Conservation (phyloP, 1,140 invertebrate genomes). For the Heliothis virescens region DNA sequence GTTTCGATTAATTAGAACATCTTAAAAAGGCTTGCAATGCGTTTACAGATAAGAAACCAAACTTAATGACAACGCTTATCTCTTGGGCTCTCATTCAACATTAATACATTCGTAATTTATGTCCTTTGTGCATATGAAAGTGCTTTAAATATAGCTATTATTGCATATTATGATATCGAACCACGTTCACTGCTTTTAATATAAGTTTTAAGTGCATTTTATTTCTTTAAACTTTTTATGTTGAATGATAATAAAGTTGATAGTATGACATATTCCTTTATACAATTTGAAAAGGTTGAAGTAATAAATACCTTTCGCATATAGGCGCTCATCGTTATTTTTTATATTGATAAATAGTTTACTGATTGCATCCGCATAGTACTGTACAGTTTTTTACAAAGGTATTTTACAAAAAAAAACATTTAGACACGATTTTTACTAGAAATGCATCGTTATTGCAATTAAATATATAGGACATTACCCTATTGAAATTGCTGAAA, state of each 20-base stretch:
- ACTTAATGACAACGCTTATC: background rate
- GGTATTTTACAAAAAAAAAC: too few species aligned
- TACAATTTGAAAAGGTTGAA: background rate
- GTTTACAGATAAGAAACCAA: background rate
- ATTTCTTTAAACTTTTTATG: background rate
- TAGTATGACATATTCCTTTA: background rate
- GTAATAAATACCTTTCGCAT: background rate
- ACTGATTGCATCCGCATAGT: slow-evolving; percentile 10
- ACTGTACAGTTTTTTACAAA: background rate
- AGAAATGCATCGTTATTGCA: too few species aligned
- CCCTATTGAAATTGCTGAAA: too few species aligned
- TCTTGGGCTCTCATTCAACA: background rate
- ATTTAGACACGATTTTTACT: too few species aligned
- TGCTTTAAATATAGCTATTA: slow-evolving; percentile 27
- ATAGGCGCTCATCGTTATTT: background rate
- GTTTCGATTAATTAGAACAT: background rate
- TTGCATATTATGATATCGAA: slow-evolving; percentile 9
- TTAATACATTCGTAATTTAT: slow-evolving; percentile 3
- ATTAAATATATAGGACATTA: too few species aligned
- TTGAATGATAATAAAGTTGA: background rate
- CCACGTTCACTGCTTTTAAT: background rate
- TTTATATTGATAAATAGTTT: background rate
- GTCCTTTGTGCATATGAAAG: background rate
- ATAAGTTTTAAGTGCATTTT: background rate
- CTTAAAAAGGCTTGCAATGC: background rate